Conservation (phyloP, 2,797 vertebrate species). For the Sparus aurata region DNA sequence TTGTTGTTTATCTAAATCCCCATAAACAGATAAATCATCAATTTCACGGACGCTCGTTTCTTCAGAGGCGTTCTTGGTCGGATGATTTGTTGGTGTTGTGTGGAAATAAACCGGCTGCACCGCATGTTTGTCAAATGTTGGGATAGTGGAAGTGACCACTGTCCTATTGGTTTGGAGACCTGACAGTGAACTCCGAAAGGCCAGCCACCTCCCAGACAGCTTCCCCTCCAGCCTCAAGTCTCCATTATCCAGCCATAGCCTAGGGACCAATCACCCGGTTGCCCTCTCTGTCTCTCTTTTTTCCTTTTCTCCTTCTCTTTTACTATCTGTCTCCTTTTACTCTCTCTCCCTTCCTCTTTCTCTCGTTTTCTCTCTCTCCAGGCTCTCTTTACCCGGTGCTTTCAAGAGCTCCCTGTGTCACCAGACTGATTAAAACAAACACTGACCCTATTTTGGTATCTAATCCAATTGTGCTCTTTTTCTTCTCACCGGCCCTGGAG, state of each 20-base stretch:
- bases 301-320: constrained; percentile 53
- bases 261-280: constrained; percentile 82
- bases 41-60: constrained; percentile 37
- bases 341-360: constrained; percentile 37
- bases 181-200: constrained; percentile 83
- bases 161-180: constrained; percentile 68
- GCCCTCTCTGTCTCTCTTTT: constrained; percentile 69
- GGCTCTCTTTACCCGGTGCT: constrained; percentile 80
- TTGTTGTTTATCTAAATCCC: constrained; percentile 38
- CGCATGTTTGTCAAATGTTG: constrained; percentile 35
- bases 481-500: constrained; percentile 85
- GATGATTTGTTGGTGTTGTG: constrained; percentile 32
- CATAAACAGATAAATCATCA: constrained; percentile 20
- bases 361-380: constrained; percentile 70
- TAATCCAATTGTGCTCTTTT: constrained; percentile 93
- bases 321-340: constrained; percentile 63
- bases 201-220: constrained; percentile 80
- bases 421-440: constrained; percentile 95
- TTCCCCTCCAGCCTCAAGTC: constrained; percentile 75
- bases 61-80: constrained; percentile 16
- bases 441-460: constrained; percentile 92
- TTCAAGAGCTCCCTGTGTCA: constrained; percentile 92
- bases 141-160: constrained; percentile 62
- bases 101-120: constrained; percentile 32
- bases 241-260: constrained; percentile 77